Conservation (phyloP, 2,113 vertebrate species). For the Atlantisia rogersi region DNA sequence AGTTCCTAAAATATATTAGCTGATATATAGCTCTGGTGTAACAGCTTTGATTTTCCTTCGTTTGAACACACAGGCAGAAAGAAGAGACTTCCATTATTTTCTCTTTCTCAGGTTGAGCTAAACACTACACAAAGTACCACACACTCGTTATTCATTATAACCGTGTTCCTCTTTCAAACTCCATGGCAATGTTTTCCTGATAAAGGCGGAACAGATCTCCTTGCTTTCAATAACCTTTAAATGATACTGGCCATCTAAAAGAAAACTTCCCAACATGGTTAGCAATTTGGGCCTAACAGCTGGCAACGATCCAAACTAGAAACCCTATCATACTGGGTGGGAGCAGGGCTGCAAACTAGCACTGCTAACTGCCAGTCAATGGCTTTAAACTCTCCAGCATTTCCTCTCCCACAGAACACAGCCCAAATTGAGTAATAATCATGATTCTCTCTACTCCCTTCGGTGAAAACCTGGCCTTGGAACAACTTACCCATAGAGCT, state of each 20-base stretch:
- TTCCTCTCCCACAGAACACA: background rate
- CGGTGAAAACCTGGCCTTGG: background rate
- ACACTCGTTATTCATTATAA: conserved; percentile 37
- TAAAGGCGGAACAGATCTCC: background rate
- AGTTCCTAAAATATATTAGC: conserved; percentile 69
- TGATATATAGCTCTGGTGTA: conserved; percentile 60
- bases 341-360: background rate
- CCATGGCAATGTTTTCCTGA: background rate
- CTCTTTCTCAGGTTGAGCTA: conserved; percentile 16
- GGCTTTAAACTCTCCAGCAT: background rate
- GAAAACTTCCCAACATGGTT: background rate
- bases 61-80: conserved; percentile 45
- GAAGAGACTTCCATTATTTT: conserved; percentile 33
- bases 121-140: background rate
- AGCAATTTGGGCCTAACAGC: background rate
- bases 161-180: background rate
- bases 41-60: conserved; percentile 55
- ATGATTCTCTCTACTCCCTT: background rate
- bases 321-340: background rate
- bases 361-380: background rate
- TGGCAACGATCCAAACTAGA: background rate
- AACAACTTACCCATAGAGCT: background rate
- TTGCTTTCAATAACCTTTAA: conserved; percentile 34
- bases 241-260: background rate
- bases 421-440: background rate